Percentiles rank a stretch among this genome's conserved stretches.
These are phyloP conservation scores for Muscicapa adusta DNA, from an alignment of 2,113 vertebrate genomes.

Conservation along the genomic window DNA sequence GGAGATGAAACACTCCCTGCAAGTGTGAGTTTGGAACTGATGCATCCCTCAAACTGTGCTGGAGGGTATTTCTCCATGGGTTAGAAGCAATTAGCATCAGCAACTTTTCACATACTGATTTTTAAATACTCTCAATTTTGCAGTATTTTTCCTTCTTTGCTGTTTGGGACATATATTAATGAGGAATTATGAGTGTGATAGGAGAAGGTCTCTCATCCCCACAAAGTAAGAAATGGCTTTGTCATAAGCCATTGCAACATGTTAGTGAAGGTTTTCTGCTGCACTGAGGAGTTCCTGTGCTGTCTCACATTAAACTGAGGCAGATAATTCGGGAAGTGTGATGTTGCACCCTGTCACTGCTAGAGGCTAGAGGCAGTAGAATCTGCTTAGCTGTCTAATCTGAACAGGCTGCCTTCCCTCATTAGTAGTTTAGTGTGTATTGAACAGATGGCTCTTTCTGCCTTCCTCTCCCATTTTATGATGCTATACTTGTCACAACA, in stretches of 20 bases:
- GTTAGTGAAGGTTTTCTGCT: not conserved
- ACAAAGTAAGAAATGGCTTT: not conserved
- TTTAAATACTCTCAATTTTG: not conserved
- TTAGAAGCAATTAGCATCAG: not conserved
- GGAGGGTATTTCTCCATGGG: not conserved
- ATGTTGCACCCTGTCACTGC: not conserved
- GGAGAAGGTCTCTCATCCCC: not conserved
- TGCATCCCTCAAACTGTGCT: not conserved
- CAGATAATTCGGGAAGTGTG: not conserved
- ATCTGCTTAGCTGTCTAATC: not conserved
- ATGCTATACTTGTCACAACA: not conserved
- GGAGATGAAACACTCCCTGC: not conserved
- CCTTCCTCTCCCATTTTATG: not conserved
- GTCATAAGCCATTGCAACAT: fast-evolving
- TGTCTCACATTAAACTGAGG: fast-evolving
- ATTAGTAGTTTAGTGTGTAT: not conserved
- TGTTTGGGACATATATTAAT: not conserved
- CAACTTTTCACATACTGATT: not conserved
- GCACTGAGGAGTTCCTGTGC: not conserved
- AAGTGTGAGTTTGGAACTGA: not conserved
- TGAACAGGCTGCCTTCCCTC: not conserved
- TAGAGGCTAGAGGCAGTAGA: not conserved
- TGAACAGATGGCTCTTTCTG: not conserved
- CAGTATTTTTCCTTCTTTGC: not conserved
- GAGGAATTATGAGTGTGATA: not conserved